Base-by-base conservation (phyloP, 53 echinoderm and acorn worm genomes). In the Astropecten irregularis region DNA sequence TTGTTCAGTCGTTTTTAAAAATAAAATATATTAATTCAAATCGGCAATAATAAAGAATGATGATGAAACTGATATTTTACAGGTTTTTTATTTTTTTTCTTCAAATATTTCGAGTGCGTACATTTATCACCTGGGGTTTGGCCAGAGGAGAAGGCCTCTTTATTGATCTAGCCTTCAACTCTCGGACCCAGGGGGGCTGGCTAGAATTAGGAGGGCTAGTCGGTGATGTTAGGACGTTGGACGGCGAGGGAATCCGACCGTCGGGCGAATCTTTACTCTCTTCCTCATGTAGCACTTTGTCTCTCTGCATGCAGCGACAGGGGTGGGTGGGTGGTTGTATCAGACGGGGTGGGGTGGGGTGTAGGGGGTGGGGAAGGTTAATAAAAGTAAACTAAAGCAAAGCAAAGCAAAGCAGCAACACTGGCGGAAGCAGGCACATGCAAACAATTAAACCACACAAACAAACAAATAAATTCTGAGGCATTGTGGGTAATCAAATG, bases 161-260 rank as follows among this genome's bases (percentile, higher is more conserved):
- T 39, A 86, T 49, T 36, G 94, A 88, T 28, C 85, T 82, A 29
- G 79, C 36, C 83, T 83, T 91, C 68, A 94, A 62, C 49, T 94
- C 91, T 73, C 49, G 59, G 82, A 88, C 82, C 94, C 94, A 94
- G 19, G 94, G 91, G 49, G 94, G 91, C 27, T 84, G 90, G 42
- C 81, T 59, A 58, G 83, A 22, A 21, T 79, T 62, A 61, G 61
- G 25, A 47, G 79, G 42, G 40, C 79, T 79, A 46, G 79, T 79
- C 21, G 79, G 79, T 30, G 62, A 61, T 44, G 82, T 66, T 21
- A 85, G 72, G 14, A 51, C 69, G 13, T 58, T 32, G 35, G 82
- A 35, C 33, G 73, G 51, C 37, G 31, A 40, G n/a, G 64, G 40
- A 33, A 28, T 22, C 51, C 83, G 36, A 22, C 40, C 44, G 32